Base-by-base conservation (phyloP, 2,888 invertebrate species). In the Hydrotaea cyrtoneurina region DNA sequence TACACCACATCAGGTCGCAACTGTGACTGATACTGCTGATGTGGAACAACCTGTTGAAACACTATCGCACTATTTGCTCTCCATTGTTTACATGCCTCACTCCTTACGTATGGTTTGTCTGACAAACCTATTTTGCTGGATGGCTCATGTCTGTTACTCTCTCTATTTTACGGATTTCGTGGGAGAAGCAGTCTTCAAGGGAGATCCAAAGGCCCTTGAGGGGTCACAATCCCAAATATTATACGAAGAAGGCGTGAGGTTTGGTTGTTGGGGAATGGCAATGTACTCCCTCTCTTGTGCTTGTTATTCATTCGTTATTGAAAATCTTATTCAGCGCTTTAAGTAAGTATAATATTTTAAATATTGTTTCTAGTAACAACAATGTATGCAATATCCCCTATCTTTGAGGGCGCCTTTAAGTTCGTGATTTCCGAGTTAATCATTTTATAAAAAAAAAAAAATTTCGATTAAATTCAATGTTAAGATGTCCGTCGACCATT, bases 241-340 rank as follows among this genome's bases (percentile, higher is more conserved):
- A 11, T 99, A 98, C 90, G 97, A 98, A 91, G 95, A 96, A 53
- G 99, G 99, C 0, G 98, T 99, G 0, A 94, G 98, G 57, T 97
- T 98, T 89, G 99, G 98, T 13, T 98, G 98, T 89, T 97, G 97
- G 96, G 98, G 98, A 31, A 99, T 99, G 98, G 96, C 98, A 0
- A 96, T 96, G 96, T 96, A 97, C 89, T 98, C 98, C 0, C 92
- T 98, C n/a, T 98, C 98, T 0, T 98, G 98, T 90, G 96, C 98
- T 15, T 95, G 97, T 89, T 99, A 99, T 92, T 98, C 98, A 0
- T 94, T 96, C 71, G 91, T 96, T 78, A 98, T 99, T 82, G 98
- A 98, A 91, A 96, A 93, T 90, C 94, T 98, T 11, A 97, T 99
- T 86, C 94, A 95, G 88, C 94, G 94, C 88, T 93, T 94, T 88